Conservation (phyloP, 2,888 invertebrate genomes). For the Zygothrica quintamaculata region DNA sequence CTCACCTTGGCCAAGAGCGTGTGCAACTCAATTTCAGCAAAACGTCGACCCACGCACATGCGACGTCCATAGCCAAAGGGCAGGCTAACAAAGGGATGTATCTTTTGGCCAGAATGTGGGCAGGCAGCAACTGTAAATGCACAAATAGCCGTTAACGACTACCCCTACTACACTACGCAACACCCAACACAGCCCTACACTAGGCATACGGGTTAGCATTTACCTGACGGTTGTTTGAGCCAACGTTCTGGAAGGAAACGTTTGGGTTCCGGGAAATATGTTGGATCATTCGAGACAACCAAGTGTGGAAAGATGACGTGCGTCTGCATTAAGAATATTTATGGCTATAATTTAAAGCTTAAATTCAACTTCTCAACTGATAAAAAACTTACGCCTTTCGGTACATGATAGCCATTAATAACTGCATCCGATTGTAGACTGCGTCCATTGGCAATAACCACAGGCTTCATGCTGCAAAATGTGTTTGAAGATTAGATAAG, state of each 20-base stretch:
- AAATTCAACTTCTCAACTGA: too few species aligned
- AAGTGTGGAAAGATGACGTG: constrained; percentile 92
- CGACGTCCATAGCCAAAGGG: constrained; percentile 91
- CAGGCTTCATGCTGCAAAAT: constrained; percentile 90
- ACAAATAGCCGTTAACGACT: neutral
- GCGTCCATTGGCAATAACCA: constrained; percentile 92
- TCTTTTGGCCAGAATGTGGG: constrained; percentile 85
- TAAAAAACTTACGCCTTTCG: constrained; percentile 89
- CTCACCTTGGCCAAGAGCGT: constrained; percentile 89
- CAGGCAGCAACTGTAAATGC: constrained; percentile 59
- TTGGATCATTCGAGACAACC: constrained; percentile 89
- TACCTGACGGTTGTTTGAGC: constrained; percentile 86
- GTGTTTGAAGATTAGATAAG: neutral
- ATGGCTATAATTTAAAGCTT: too few species aligned
- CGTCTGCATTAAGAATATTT: constrained; percentile 86
- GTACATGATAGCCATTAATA: constrained; percentile 91
- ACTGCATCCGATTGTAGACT: constrained; percentile 90
- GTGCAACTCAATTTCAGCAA: constrained; percentile 92
- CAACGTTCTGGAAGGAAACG: constrained; percentile 91
- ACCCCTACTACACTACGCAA: neutral
- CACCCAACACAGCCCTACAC: neutral
- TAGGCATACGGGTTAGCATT: constrained; percentile 34
- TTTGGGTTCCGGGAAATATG: constrained; percentile 90
- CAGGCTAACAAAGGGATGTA: constrained; percentile 90
- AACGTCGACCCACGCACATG: constrained; percentile 91